These are phyloP conservation scores for Girardinichthys multiradiatus DNA, from an alignment of 2,113 vertebrate genomes.

Conservation along the genomic window DNA sequence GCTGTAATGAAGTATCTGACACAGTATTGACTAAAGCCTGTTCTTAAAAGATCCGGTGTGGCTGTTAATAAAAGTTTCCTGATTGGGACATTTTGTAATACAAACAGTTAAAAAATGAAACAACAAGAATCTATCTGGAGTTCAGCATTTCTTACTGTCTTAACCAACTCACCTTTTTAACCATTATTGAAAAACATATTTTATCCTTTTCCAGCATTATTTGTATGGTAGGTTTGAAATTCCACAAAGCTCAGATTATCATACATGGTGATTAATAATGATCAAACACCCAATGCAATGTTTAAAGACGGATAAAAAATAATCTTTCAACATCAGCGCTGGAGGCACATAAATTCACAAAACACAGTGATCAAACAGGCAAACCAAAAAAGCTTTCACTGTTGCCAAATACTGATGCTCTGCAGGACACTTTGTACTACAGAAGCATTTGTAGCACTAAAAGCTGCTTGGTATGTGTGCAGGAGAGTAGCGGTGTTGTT, in stretches of 20 bases:
- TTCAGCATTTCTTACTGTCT: neutral
- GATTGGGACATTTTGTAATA: too few relatives aligned
- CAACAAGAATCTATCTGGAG: neutral
- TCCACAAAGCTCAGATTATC: neutral
- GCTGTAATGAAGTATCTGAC: too few relatives aligned
- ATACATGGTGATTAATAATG: neutral
- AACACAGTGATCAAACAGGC: slow-evolving; percentile 6
- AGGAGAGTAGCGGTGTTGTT: neutral
- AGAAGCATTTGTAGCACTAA: neutral
- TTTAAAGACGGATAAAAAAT: neutral
- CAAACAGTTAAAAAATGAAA: neutral
- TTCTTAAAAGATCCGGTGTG: neutral
- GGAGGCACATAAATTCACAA: neutral
- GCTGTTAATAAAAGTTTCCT: too few relatives aligned
- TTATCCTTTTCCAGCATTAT: neutral
- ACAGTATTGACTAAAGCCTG: too few relatives aligned
- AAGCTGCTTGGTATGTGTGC: neutral
- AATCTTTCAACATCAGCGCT: slow-evolving; percentile 13
- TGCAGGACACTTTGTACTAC: slow-evolving; percentile 10
- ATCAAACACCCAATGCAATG: neutral
- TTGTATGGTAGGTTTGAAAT: too few relatives aligned
- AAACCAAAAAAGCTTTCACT: slow-evolving; percentile 23
- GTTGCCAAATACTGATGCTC: slow-evolving; percentile 19
- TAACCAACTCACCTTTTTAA: neutral
- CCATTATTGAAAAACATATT: neutral